Conservation (phyloP, 2,888 invertebrate genomes). For the Microctonus aethiopoides region DNA sequence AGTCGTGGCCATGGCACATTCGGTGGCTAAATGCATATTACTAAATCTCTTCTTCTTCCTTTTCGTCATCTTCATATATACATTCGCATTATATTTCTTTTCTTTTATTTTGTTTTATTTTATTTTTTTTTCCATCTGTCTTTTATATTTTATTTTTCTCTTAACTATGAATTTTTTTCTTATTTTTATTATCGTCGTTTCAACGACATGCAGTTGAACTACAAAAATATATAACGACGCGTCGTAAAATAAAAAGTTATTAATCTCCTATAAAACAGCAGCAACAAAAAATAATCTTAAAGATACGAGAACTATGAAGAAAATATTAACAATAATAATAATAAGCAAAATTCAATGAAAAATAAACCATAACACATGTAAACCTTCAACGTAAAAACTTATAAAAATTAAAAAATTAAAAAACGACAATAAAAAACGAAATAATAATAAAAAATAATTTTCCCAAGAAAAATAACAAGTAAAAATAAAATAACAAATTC, state of each 20-base stretch:
- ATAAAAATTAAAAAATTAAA: not conserved
- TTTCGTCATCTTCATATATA: conserved; percentile 7
- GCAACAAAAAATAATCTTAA: not conserved
- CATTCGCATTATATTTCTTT: not conserved
- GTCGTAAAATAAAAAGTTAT: conserved; percentile 43
- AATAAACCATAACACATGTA: too few species aligned
- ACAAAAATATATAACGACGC: conserved; percentile 12
- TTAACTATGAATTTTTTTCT: not conserved
- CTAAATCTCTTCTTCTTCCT: conserved; percentile 19
- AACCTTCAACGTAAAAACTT: conserved; percentile 8
- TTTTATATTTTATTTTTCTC: too few species aligned
- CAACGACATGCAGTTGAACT: too few species aligned
- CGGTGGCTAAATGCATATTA: conserved; percentile 39
- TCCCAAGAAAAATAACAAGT: conserved; percentile 34
- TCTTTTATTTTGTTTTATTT: conserved; percentile 17
- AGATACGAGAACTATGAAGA: not conserved
- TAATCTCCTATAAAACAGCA: conserved; percentile 31
- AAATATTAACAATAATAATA: conserved; percentile 14
- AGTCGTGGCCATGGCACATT: conserved; percentile 45
- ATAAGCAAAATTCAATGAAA: conserved; percentile 31
- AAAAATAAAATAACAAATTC: not conserved
- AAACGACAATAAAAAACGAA: conserved; percentile 6
- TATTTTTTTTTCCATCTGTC: conserved; percentile 18
- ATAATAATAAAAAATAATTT: conserved; percentile 34
- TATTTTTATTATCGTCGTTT: not conserved